A percentile compares a stretch with the other conserved stretches of the same genome.
These are phyloP conservation scores for Globicephala melas DNA, from an alignment of 2,113 vertebrate genomes.

Conservation along the genomic window DNA sequence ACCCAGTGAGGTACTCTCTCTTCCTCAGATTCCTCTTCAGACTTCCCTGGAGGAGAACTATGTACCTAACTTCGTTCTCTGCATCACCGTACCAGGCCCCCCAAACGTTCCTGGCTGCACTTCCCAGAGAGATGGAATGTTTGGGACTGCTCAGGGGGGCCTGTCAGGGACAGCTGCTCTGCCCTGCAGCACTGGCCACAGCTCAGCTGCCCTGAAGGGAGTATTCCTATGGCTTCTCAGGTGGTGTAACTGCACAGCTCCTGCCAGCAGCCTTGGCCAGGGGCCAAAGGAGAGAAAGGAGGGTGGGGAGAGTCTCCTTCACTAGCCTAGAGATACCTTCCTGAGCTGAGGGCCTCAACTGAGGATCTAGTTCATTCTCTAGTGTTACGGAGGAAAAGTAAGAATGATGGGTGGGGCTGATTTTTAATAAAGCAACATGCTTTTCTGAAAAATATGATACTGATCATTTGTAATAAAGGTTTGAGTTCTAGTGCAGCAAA, in stretches of 20 bases:
- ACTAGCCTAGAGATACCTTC: neutral
- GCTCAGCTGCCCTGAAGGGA: neutral
- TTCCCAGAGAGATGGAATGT: neutral
- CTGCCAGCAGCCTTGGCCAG: neutral
- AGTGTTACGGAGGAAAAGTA: neutral
- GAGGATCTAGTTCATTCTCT: neutral
- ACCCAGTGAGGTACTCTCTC: neutral
- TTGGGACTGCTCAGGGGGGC: neutral
- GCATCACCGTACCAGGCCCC: neutral
- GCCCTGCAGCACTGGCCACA: neutral
- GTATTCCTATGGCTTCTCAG: neutral
- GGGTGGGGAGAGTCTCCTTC: neutral
- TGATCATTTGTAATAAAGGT: neutral
- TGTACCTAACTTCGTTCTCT: neutral
- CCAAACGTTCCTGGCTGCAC: neutral
- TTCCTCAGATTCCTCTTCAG: neutral
- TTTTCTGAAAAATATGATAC: neutral
- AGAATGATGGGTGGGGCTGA: neutral
- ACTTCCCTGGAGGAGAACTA: neutral
- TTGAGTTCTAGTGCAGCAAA: neutral
- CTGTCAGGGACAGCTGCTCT: neutral
- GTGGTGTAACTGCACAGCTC: neutral
- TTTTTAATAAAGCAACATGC: neutral
- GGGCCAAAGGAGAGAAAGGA: neutral
- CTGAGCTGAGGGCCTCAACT: neutral